Evolutionary conservation across 2,113 vertebrate species (phyloP).

Genomic region (Hypanus sabinus): DNA sequence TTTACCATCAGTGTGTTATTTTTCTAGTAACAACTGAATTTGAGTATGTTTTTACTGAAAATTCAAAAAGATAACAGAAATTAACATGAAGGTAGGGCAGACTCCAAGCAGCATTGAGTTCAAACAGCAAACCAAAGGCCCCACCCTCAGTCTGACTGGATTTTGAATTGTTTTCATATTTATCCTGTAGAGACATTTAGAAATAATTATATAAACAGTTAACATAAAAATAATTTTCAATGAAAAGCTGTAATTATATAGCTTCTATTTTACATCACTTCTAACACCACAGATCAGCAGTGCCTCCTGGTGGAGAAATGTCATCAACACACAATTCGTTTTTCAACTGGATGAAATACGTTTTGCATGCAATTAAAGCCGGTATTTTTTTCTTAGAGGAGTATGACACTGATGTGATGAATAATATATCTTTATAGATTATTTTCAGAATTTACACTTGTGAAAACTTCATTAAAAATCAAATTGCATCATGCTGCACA

Average conservation of each 20-base stretch:
- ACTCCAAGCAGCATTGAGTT: no score
- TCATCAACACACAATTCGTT: not conserved
- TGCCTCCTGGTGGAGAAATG: conserved; percentile 21
- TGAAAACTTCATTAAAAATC: no score
- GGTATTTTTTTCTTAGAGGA: not conserved
- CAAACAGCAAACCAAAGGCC: no score
- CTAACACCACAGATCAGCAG: not conserved
- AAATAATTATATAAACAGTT: not conserved
- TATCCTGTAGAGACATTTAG: no score
- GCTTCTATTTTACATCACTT: not conserved
- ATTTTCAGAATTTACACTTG: no score
- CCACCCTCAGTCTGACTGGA: no score
- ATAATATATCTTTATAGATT: not conserved
- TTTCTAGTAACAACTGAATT: not conserved
- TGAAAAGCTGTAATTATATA: not conserved
- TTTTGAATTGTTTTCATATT: no score
- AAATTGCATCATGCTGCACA: no score
- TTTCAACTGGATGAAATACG: not conserved
- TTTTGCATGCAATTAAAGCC: not conserved
- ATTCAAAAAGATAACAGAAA: not conserved
- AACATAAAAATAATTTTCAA: not conserved
- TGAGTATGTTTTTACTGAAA: not conserved
- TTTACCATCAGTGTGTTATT: not conserved
- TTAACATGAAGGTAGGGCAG: no score
- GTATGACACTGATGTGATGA: not conserved